Percentiles rank a stretch among this genome's conserved stretches.
phyloP scores from a whole-genome alignment of 2,113 vertebrate species.

The Hippocampus abdominalis region DNA sequence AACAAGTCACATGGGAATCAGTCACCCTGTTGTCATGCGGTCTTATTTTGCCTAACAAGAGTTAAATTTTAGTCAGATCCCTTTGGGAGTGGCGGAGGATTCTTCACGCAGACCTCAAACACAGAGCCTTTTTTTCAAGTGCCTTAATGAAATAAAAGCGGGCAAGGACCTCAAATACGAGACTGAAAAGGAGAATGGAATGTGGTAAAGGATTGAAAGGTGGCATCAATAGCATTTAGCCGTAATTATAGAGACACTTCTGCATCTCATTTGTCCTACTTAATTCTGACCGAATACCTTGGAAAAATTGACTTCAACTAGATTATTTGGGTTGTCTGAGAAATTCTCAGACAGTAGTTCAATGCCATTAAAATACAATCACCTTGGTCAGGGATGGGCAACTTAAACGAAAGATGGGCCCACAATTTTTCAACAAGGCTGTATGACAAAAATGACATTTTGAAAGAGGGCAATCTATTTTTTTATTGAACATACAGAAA shows the following conservation, averaged over 20 bases:
- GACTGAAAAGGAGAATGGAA: constrained; percentile 42
- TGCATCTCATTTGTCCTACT: constrained; percentile 37
- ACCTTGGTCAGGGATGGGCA: background rate
- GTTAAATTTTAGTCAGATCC: constrained; percentile 60
- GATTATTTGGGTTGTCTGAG: no score
- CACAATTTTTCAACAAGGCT: no score
- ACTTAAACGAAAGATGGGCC: no score
- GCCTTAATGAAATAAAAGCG: constrained; percentile 37
- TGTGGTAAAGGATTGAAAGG: constrained; percentile 37
- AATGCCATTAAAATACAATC: background rate
- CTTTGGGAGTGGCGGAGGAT: constrained; percentile 37
- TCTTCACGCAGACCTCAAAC: constrained; percentile 38
- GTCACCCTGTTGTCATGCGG: constrained; percentile 46
- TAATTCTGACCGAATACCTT: constrained; percentile 16
- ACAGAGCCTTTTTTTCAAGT: constrained; percentile 42
- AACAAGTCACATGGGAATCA: constrained; percentile 67
- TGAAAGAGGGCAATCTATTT: no score
- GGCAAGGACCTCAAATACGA: constrained; percentile 42
- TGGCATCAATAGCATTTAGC: constrained; percentile 45
- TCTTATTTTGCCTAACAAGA: constrained; percentile 45
- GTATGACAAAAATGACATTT: no score
- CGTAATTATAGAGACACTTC: constrained; percentile 45
- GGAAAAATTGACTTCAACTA: background rate
- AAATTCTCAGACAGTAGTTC: background rate
- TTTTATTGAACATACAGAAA: no score